Evolutionary conservation across 1,140 invertebrate species (phyloP).

Genomic region (Brachionus calyciflorus): DNA sequence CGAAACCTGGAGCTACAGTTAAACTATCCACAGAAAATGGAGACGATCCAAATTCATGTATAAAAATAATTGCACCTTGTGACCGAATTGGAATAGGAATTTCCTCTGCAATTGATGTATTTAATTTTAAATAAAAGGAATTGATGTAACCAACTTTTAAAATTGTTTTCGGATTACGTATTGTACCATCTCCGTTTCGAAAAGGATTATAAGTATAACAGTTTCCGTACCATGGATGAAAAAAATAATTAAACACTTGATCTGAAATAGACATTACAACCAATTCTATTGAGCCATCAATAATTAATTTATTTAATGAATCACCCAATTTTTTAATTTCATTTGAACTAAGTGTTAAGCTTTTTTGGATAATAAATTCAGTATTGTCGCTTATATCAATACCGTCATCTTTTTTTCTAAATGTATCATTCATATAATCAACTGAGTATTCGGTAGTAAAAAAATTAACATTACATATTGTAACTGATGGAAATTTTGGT

Average conservation of each 20-base stretch:
- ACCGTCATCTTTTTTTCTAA: background rate
- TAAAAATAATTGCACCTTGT: constrained; percentile 6
- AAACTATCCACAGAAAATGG: background rate
- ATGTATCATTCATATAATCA: background rate
- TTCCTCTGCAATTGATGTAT: background rate
- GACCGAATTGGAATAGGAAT: background rate
- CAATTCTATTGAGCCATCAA: too few relatives aligned
- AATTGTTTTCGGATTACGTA: too few relatives aligned
- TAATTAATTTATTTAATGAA: too few relatives aligned
- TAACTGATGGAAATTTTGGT: background rate
- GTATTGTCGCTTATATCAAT: background rate
- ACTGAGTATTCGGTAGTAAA: background rate
- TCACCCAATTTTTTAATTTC: too few relatives aligned
- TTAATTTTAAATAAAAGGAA: background rate
- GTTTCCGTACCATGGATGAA: too few relatives aligned
- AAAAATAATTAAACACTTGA: too few relatives aligned
- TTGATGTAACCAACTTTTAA: too few relatives aligned
- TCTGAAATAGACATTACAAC: too few relatives aligned
- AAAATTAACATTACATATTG: constrained; percentile 1
- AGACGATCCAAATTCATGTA: background rate
- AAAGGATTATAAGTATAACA: too few relatives aligned
- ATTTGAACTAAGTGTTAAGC: too few relatives aligned
- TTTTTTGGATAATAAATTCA: background rate
- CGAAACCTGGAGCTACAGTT: background rate
- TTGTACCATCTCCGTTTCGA: too few relatives aligned